Conservation (phyloP, 1,140 invertebrate genomes). For the Goniozus legneri region DNA sequence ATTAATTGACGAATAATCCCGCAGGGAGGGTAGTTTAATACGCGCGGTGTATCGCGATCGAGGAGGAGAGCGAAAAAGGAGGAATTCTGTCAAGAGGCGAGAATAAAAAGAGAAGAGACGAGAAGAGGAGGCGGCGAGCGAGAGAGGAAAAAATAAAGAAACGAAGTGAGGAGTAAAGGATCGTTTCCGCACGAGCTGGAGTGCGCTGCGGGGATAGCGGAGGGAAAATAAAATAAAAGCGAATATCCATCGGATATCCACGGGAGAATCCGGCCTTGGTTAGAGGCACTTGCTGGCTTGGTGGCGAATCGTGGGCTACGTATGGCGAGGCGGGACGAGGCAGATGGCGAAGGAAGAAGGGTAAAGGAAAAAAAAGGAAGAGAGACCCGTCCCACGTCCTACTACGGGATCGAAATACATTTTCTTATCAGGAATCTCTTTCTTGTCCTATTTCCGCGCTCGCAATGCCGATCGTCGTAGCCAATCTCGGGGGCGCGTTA, state of each 20-base stretch:
- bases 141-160: too few species aligned
- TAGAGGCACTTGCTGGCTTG: too few species aligned
- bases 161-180: too few species aligned
- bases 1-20: slow-evolving; percentile 42
- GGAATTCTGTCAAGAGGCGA: background rate
- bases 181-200: too few species aligned
- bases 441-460: slow-evolving; percentile 35
- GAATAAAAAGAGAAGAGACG: slow-evolving; percentile 4
- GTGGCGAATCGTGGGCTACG: too few species aligned
- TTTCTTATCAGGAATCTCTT: slow-evolving; percentile 43
- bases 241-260: too few species aligned
- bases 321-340: too few species aligned
- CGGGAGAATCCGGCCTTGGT: too few species aligned
- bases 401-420: slow-evolving; percentile 37
- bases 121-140: background rate
- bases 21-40: slow-evolving; percentile 30
- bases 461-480: slow-evolving; percentile 19
- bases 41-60: slow-evolving; percentile 5
- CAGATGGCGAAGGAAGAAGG: too few species aligned
- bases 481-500: slow-evolving; percentile 30
- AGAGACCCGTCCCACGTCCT: slow-evolving; percentile 21
- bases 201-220: too few species aligned
- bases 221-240: too few species aligned
- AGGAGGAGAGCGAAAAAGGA: slow-evolving; percentile 2
- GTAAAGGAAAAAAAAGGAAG: slow-evolving; percentile 12